Base-by-base conservation (phyloP, 2,797 vertebrate species). In the Eulemur rubriventer region DNA sequence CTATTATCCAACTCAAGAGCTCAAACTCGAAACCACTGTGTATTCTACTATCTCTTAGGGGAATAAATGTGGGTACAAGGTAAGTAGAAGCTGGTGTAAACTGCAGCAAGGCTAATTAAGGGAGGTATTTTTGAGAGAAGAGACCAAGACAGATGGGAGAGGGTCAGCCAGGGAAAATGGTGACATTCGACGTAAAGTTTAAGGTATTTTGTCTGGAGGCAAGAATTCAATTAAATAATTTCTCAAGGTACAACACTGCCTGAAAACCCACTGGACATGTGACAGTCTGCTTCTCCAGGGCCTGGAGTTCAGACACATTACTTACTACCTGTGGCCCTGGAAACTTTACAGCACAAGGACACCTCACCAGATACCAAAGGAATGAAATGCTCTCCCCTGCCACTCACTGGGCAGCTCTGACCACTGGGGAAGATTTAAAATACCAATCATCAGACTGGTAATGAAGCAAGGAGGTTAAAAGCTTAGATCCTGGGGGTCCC, bases 171-270 rank as follows among this genome's bases (percentile, higher is more conserved):
- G 30, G 83, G 79, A 73, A 92, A 81, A 79, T 13, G 38, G 52
- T 61, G 81, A 91, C 90, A 88, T n/a, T 90, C 14, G 38, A 69
- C 10, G 0, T 85, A 94, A 94, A 90, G 57, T 92, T 94, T 88
- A 85, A 93, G 70, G 52, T 52, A 55, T 90, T 94, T 91, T 96
- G 33, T 92, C 92, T 76, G 33, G 76, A 96, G 85, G 57, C 50
- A 79, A 95, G 94, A 88, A 75, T 88, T 91, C 84, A 95, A 82
- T 94, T 73, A 92, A 92, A 48, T 24, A 13, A 88, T 83, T 94
- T 92, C 81, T 95, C 88, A 80, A 78, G 28, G 43, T 52, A 48
- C n/a, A 61, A 18, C 28, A 30, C 69, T 70, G 50, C 85, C 63
- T 12, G 17, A 33, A 75, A 55, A 24, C 20, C 63, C 33, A 6